Conservation (phyloP, 53 echinoderm and acorn worm species). For the Arbacia lixula region DNA sequence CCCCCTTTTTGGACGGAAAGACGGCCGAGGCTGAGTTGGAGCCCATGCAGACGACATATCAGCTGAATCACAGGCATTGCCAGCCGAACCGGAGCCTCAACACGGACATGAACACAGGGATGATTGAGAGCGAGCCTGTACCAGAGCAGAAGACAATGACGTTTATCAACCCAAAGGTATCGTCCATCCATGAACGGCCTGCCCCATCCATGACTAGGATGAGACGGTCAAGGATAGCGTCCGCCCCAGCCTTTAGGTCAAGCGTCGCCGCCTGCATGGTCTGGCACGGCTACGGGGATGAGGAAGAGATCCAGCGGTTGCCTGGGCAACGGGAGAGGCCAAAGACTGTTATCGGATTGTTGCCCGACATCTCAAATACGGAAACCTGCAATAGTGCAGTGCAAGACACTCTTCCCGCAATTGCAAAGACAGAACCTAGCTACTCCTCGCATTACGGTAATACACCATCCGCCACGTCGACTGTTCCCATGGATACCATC, state of each 20-base stretch:
- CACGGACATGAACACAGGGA: conserved; percentile 97
- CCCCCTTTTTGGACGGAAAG: conserved; percentile 69
- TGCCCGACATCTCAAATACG: conserved; percentile 55
- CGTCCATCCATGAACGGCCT: conserved; percentile 83
- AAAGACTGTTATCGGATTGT: conserved; percentile 68
- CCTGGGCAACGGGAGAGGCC: conserved; percentile 51
- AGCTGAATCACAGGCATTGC: conserved; percentile 75
- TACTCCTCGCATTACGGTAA: conserved; percentile 28
- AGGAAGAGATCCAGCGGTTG: conserved; percentile 11
- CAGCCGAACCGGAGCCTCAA: conserved; percentile 83
- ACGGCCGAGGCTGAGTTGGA: conserved; percentile 58
- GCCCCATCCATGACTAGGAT: conserved; percentile 64
- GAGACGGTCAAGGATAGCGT: conserved; percentile 69
- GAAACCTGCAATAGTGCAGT: not conserved
- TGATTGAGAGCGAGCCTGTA: conserved; percentile 54
- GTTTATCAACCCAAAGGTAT: conserved; percentile 80
- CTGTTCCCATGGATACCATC: conserved; percentile 46
- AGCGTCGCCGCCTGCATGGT: conserved; percentile 90
- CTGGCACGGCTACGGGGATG: conserved; percentile 71
- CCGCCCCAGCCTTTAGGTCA: conserved; percentile 75
- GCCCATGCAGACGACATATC: conserved; percentile 79
- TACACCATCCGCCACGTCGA: conserved; percentile 49
- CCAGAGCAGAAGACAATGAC: conserved; percentile 70
- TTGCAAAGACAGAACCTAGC: conserved; percentile 11
- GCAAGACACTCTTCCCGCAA: conserved; percentile 7